A percentile compares a stretch with the other conserved stretches of the same genome.
Conservation (phyloP, 2,797 vertebrate species). For the Diplodus puntazzo region DNA sequence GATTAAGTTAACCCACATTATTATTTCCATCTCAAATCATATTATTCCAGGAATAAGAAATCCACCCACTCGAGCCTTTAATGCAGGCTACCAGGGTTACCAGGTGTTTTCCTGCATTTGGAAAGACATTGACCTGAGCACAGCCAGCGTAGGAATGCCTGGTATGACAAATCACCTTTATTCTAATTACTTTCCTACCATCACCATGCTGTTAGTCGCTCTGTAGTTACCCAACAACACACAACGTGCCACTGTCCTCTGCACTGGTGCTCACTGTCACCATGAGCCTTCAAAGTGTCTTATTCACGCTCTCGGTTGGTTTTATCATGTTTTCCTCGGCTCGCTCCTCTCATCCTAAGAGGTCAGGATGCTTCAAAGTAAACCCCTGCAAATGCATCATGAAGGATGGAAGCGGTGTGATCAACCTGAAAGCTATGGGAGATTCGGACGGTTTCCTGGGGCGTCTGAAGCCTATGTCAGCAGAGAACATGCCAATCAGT, state of each 20-base stretch:
- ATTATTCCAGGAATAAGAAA: background rate
- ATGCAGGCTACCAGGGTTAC: background rate
- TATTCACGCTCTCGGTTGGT: constrained; percentile 26
- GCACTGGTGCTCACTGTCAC: background rate
- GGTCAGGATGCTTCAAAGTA: constrained; percentile 82
- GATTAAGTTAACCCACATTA: no score
- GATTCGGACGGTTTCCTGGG: constrained; percentile 77
- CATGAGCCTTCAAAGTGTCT: constrained; percentile 47
- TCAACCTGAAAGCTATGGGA: constrained; percentile 79
- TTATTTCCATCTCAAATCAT: background rate
- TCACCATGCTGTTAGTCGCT: constrained; percentile 56
- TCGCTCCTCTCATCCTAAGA: background rate
- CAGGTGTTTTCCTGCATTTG: constrained; percentile 6
- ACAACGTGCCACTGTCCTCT: background rate
- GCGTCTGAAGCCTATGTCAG: constrained; percentile 45
- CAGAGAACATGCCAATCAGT: background rate
- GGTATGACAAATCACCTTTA: constrained; percentile 68
- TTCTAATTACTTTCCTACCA: constrained; percentile 69
- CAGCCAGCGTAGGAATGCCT: constrained; percentile 43
- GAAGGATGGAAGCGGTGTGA: constrained; percentile 84
- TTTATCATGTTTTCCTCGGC: background rate
- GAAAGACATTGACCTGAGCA: constrained; percentile 20
- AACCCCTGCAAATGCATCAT: constrained; percentile 85
- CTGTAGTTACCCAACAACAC: constrained; percentile 13
- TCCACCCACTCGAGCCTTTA: background rate